Conservation (phyloP, 92 coral and sea anemone species). For the Diadumene lineata region DNA sequence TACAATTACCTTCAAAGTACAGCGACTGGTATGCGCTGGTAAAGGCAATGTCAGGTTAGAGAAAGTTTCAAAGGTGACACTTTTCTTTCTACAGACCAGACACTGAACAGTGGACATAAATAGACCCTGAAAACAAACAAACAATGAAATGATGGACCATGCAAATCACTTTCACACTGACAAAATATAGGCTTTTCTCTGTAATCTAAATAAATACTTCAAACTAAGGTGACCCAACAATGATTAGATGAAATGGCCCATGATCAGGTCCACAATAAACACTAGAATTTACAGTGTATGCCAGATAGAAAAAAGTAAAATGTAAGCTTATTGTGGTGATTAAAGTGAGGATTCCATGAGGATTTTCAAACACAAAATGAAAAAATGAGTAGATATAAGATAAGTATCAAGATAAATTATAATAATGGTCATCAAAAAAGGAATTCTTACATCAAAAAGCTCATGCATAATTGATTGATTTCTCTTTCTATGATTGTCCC, state of each 20-base stretch:
- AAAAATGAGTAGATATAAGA: neutral
- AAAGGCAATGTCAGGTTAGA: constrained; percentile 88
- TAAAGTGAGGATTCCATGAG: too few species aligned
- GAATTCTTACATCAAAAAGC: constrained; percentile 82
- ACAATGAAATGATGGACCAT: too few species aligned
- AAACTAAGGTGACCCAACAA: too few species aligned
- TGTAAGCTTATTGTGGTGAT: too few species aligned
- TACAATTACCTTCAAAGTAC: constrained; percentile 72
- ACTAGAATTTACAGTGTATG: too few species aligned
- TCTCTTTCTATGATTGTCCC: constrained; percentile 90
- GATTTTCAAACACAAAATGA: too few species aligned
- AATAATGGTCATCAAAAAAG: neutral
- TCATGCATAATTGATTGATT: constrained; percentile 86
- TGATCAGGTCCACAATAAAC: too few species aligned
- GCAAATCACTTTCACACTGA: too few species aligned
- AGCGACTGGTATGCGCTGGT: constrained; percentile 65
- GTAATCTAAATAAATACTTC: too few species aligned
- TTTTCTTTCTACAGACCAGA: constrained; percentile 72
- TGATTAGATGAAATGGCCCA: too few species aligned
- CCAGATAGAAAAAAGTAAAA: too few species aligned
- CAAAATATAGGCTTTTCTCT: too few species aligned
- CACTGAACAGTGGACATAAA: constrained; percentile 94
- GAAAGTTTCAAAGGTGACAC: constrained; percentile 89
- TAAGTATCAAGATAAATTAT: neutral
- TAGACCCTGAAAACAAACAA: constrained; percentile 62